Base-by-base conservation (phyloP, 1,140 invertebrate species). In the Apis dorsata region DNA sequence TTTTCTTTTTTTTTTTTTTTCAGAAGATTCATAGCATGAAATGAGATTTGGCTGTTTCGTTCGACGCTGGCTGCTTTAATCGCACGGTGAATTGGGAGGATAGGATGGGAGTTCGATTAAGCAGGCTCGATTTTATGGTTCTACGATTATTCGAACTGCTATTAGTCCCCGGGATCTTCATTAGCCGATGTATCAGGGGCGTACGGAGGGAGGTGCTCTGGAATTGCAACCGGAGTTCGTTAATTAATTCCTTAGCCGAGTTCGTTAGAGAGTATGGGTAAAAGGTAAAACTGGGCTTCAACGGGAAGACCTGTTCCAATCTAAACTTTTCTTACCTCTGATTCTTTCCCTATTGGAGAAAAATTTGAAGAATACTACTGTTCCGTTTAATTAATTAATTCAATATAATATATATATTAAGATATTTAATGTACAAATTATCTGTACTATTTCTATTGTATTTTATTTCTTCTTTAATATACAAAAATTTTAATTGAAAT, bases 61-160 rank as follows among this genome's bases (percentile, higher is more conserved):
- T 77, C 75, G 51, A 24, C 9, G 5, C 1, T 77, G 51, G 4
- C 66, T 77, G 62, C 19, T 77, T 77, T 77, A 77, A 77, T 77
- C 62, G 62, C n/a, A 55, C 24, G 19, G 51, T 17, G 28, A 9
- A n/a, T 44, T 15, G 19, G 11, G 28, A 24, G 9, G 28, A 5
- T 4, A 24, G 19, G 10, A 12, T 28, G 17, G 12, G 12, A 19
- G 60, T 65, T 55, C 62, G 74, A 76, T 76, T 65, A 76, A 76
- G 51, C 49, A 7, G 51, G 62, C 75, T 76, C 49, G 74, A 76
- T 76, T 76, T 65, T 76, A 63, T 65, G 60, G 49, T 76, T 53
- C 74, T 44, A 28, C 51, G 51, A 66, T 77, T 77, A 77, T 77
- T 66, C 75, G 28, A 77, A 77, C 75, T 28, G 11, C 62, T 66